A percentile compares a stretch with the other conserved stretches of the same genome.
These are phyloP conservation scores for Neodontobutis hainanensis DNA, from an alignment of 2,113 vertebrate genomes.

Conservation along the genomic window DNA sequence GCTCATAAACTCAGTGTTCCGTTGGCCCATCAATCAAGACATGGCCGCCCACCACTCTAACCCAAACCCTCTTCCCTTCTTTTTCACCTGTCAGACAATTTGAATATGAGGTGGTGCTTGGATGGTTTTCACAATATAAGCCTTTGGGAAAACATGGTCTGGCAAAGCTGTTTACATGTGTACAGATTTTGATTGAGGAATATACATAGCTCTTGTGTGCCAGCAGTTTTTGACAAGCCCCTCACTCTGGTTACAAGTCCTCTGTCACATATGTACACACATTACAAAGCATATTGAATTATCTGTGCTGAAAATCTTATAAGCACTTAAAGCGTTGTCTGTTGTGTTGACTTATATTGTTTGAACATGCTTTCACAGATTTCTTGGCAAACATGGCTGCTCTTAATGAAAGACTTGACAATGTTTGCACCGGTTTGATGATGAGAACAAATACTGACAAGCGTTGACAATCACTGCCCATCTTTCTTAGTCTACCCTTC, in stretches of 20 bases:
- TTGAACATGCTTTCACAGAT: conserved; percentile 48
- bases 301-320: conserved; percentile 27
- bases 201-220: conserved; percentile 38
- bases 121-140: conserved; percentile 64
- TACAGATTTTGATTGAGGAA: conserved; percentile 64
- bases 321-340: conserved; percentile 35
- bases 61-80: conserved; percentile 11
- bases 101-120: conserved; percentile 71
- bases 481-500: conserved; percentile 49
- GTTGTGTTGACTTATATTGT: conserved; percentile 36
- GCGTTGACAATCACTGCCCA: conserved; percentile 58
- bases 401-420: conserved; percentile 42
- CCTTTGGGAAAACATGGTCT: conserved; percentile 60
- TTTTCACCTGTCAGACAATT: conserved; percentile 71
- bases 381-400: conserved; percentile 45
- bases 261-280: conserved; percentile 34
- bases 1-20: conserved; percentile 72
- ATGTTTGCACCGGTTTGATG: conserved; percentile 53
- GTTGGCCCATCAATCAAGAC: conserved; percentile 77
- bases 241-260: conserved; percentile 21
- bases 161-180: conserved; percentile 58
- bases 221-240: conserved; percentile 38
- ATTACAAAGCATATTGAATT: conserved; percentile 6
- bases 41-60: conserved; percentile 18
- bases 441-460: conserved; percentile 62